Evolutionary conservation across 2,888 invertebrate genomes (phyloP).

Genomic region (Apeira syringaria): DNA sequence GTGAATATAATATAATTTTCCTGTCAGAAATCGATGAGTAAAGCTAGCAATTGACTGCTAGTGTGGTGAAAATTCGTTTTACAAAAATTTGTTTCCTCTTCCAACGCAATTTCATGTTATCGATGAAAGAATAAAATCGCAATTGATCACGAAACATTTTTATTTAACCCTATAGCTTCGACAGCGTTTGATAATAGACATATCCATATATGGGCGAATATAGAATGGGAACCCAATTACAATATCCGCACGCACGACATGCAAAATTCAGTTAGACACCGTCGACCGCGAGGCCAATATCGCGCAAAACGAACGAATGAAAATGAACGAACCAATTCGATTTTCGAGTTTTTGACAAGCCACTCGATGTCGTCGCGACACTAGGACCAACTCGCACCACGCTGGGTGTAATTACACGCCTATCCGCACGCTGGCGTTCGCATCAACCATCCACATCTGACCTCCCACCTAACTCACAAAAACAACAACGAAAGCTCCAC

Average conservation of each 20-base stretch:
- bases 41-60: too few species aligned
- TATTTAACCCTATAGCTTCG: neutral
- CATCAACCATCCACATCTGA: conserved; percentile 39
- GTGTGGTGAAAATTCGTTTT: too few species aligned
- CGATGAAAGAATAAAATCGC: too few species aligned
- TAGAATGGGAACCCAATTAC: conserved; percentile 12
- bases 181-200: too few species aligned
- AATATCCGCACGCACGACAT: conserved; percentile 20
- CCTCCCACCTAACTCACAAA: conserved; percentile 22
- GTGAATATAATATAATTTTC: too few species aligned
- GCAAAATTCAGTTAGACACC: conserved; percentile 25
- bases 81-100: too few species aligned
- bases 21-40: too few species aligned
- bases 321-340: conserved; percentile 53
- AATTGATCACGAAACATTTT: neutral
- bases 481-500: conserved; percentile 35
- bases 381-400: conserved; percentile 41
- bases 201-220: neutral
- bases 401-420: conserved; percentile 49
- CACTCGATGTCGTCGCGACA: conserved; percentile 52
- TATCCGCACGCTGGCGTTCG: conserved; percentile 47
- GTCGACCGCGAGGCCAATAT: conserved; percentile 28
- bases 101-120: too few species aligned
- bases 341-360: conserved; percentile 61
- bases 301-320: conserved; percentile 43